A percentile compares a stretch with the other conserved stretches of the same genome.
Conservation (phyloP, 2,113 vertebrate genomes). For the Macquaria australasica region DNA sequence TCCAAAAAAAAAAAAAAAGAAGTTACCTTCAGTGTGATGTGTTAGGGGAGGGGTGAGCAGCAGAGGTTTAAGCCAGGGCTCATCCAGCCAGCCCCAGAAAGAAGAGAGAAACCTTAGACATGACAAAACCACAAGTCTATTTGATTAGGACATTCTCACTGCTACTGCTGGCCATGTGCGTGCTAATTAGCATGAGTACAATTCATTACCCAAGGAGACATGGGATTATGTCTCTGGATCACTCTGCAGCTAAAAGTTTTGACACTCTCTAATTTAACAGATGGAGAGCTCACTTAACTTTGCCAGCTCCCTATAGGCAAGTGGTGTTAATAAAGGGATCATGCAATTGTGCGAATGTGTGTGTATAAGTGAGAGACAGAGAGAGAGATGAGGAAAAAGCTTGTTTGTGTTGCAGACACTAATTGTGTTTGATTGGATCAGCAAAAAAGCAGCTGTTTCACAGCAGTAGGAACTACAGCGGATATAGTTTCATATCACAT, state of each 20-base stretch:
- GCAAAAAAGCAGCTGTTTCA: slow-evolving; percentile 66
- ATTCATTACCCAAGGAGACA: slow-evolving; percentile 76
- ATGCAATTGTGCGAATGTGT: slow-evolving; percentile 49
- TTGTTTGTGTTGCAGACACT: slow-evolving; percentile 57
- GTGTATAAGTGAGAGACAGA: neutral
- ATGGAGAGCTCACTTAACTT: slow-evolving; percentile 77
- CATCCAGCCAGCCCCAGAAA: slow-evolving; percentile 40
- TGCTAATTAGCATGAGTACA: slow-evolving; percentile 75
- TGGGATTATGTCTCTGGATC: slow-evolving; percentile 77
- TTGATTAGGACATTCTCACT: slow-evolving; percentile 76
- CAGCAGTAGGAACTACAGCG: slow-evolving; percentile 32
- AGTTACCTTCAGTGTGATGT: slow-evolving; percentile 39
- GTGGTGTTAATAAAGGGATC: slow-evolving; percentile 58
- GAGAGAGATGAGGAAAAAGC: slow-evolving; percentile 23
- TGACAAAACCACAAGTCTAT: slow-evolving; percentile 71
- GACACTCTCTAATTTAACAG: slow-evolving; percentile 77
- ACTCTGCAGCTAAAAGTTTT: slow-evolving; percentile 77
- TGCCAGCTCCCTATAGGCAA: slow-evolving; percentile 69
- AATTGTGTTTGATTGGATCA: slow-evolving; percentile 65
- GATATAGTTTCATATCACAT: slow-evolving; percentile 12
- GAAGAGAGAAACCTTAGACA: slow-evolving; percentile 53
- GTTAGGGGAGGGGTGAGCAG: neutral
- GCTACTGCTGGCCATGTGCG: slow-evolving; percentile 60
- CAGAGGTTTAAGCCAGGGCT: slow-evolving; percentile 17
- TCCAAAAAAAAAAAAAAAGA: slow-evolving; percentile 33